Conservation (phyloP, 2,888 invertebrate genomes). For the Drosophila neutralis region DNA sequence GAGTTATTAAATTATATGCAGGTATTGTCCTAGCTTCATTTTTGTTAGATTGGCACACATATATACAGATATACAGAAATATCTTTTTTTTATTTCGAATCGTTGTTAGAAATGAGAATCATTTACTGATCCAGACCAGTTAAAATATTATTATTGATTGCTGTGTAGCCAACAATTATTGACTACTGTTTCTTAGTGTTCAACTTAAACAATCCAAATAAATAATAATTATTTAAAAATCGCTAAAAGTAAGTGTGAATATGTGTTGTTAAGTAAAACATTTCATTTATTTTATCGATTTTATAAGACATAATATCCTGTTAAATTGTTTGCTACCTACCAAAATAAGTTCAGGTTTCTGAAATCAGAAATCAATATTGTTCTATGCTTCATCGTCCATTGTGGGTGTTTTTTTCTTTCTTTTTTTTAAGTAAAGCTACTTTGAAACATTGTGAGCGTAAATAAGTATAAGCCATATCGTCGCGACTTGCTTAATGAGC, state of each 20-base stretch:
- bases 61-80: too few relatives aligned
- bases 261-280: background rate
- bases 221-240: background rate
- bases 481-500: conserved; percentile 46
- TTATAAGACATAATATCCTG: background rate
- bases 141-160: background rate
- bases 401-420: background rate
- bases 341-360: background rate
- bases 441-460: background rate
- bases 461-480: conserved; percentile 21
- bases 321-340: background rate
- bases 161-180: background rate
- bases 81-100: background rate
- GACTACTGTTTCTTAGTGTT: background rate
- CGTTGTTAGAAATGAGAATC: background rate
- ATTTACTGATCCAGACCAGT: background rate
- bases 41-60: background rate
- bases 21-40: background rate
- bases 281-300: background rate
- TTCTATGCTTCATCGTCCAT: background rate
- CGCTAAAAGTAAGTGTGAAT: background rate
- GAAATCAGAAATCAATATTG: background rate
- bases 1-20: background rate
- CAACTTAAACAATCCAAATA: background rate
- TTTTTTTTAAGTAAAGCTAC: background rate